phyloP scores from a whole-genome alignment of 2,888 invertebrate genomes.

The Copidosoma aretas region DNA sequence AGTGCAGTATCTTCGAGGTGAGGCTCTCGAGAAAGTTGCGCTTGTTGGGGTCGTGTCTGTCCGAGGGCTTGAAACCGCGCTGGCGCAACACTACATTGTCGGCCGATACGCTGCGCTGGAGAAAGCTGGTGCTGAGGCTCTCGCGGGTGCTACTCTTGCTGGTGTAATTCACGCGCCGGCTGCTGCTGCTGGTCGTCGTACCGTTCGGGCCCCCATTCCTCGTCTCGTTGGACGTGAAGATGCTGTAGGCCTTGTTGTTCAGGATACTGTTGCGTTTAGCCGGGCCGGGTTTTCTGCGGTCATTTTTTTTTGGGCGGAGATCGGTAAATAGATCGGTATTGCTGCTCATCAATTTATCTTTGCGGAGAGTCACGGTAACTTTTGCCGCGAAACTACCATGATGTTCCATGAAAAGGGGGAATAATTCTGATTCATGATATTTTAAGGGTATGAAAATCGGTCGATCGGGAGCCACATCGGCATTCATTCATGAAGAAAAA shows the following conservation, averaged over 20 bases:
- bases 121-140: constrained; percentile 34
- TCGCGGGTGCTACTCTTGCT: constrained; percentile 19
- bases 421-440: too few species aligned
- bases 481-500: too few species aligned
- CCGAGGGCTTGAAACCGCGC: constrained; percentile 85
- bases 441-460: too few species aligned
- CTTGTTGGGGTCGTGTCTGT: constrained; percentile 82
- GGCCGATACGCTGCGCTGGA: constrained; percentile 57
- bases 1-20: constrained; percentile 82
- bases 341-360: too few species aligned
- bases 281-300: background rate
- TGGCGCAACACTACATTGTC: constrained; percentile 60
- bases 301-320: too few species aligned
- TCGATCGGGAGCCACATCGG: too few species aligned
- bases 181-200: constrained; percentile 38
- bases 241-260: constrained; percentile 38
- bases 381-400: too few species aligned
- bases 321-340: too few species aligned
- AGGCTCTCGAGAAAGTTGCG: constrained; percentile 80
- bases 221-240: constrained; percentile 27
- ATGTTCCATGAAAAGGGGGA: too few species aligned
- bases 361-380: too few species aligned
- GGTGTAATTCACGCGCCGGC: constrained; percentile 43
- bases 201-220: constrained; percentile 6
- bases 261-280: constrained; percentile 27